Evolutionary conservation across 2,797 vertebrate species (phyloP).

Genomic region (Etheostoma perlongum): DNA sequence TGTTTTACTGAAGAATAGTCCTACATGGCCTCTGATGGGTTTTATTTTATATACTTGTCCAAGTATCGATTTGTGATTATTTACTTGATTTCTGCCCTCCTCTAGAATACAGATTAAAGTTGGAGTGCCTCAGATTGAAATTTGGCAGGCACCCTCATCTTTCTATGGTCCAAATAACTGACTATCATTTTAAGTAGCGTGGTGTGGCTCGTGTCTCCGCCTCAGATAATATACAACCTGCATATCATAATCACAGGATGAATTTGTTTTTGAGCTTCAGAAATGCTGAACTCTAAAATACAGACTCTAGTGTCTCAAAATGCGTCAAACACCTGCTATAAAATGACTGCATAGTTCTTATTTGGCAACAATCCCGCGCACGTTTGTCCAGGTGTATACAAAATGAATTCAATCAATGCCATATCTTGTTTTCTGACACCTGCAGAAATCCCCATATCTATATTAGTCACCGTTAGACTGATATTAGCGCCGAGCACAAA

Average conservation of each 20-base stretch:
- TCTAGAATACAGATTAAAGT: background rate
- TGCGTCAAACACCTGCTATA: background rate
- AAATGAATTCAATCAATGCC: conserved; percentile 46
- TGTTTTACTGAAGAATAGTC: background rate
- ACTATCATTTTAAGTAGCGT: background rate
- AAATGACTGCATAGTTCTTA: background rate
- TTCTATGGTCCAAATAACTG: no score
- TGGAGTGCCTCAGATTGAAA: background rate
- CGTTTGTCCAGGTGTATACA: background rate
- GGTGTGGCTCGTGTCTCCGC: no score
- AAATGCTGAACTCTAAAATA: background rate
- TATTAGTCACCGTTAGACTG: conserved; percentile 65
- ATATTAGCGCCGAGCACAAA: conserved; percentile 65
- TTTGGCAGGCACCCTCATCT: background rate
- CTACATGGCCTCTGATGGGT: background rate
- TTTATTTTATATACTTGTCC: background rate
- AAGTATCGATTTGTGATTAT: background rate
- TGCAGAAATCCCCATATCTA: conserved; percentile 73
- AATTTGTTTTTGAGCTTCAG: background rate
- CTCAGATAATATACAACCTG: background rate
- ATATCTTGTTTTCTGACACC: conserved; percentile 71
- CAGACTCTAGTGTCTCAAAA: background rate
- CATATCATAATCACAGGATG: background rate
- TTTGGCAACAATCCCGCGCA: background rate
- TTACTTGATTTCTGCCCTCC: background rate